Evolutionary conservation across 2,888 invertebrate species (phyloP).

Genomic region (Seira sanloemensis): DNA sequence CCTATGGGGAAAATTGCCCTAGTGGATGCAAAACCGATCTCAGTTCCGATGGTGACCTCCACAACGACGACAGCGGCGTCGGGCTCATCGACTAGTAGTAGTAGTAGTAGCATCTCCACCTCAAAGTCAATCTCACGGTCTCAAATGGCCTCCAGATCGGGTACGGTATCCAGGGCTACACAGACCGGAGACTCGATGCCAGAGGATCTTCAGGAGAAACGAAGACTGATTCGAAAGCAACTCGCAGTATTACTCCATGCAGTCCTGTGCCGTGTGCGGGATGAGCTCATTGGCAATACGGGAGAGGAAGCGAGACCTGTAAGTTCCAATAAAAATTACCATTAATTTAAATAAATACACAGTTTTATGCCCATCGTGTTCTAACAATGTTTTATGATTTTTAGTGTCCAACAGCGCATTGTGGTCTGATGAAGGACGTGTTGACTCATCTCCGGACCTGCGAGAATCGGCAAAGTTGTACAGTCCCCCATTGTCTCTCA

Average conservation of each 20-base stretch:
- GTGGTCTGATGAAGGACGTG: constrained; percentile 55
- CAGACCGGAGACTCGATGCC: constrained; percentile 39
- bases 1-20: constrained; percentile 35
- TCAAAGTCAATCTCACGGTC: constrained; percentile 33
- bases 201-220: constrained; percentile 50
- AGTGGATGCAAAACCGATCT: constrained; percentile 52
- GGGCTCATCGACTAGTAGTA: not conserved
- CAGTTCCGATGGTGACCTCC: constrained; percentile 47
- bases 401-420: constrained; percentile 56
- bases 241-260: constrained; percentile 62
- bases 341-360: constrained; percentile 1
- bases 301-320: constrained; percentile 37
- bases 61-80: constrained; percentile 13
- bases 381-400: not conserved
- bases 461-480: constrained; percentile 39
- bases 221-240: constrained; percentile 60
- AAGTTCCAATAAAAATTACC: not conserved
- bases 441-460: constrained; percentile 50
- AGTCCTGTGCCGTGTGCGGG: constrained; percentile 52
- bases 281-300: constrained; percentile 47
- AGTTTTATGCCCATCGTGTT: not conserved
- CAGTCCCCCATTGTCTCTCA: constrained; percentile 53
- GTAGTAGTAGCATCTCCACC: not conserved
- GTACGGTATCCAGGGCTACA: constrained; percentile 36
- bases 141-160: not conserved